Percentiles rank a stretch among this genome's conserved stretches.
Conservation (phyloP, 2,888 invertebrate genomes). For the Pristionchus japonicus region DNA sequence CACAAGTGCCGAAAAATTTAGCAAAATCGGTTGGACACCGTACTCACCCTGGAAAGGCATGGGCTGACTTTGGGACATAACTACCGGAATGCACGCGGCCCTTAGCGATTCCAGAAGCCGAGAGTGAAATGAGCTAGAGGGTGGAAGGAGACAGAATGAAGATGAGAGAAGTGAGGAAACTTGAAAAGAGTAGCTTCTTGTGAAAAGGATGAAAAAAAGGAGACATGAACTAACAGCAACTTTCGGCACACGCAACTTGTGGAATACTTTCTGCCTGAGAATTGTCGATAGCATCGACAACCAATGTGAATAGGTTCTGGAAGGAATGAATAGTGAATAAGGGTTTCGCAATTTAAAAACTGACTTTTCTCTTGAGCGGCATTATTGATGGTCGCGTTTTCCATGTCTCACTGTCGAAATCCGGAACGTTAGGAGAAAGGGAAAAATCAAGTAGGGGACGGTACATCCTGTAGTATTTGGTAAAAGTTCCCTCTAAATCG, state of each 20-base stretch:
- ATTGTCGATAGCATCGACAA: neutral
- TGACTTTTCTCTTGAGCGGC: neutral
- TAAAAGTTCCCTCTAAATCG: neutral
- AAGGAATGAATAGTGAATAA: neutral
- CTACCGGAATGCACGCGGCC: neutral
- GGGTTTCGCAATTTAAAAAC: no score
- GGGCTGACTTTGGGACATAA: neutral
- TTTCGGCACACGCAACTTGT: neutral
- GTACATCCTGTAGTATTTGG: neutral
- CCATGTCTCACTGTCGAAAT: neutral
- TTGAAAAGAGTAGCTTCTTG: no score
- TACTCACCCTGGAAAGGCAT: neutral
- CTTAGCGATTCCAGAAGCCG: neutral
- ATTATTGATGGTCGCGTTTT: neutral
- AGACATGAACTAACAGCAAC: neutral
- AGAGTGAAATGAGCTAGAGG: neutral
- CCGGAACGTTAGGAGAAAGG: neutral
- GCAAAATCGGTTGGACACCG: neutral
- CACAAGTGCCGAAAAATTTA: no score
- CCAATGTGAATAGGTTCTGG: neutral
- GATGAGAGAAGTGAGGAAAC: no score
- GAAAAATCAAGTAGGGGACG: neutral
- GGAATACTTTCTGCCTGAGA: neutral
- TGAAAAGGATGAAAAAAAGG: neutral
- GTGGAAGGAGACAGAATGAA: constrained; percentile 2